Evolutionary conservation across 2,113 vertebrate genomes (phyloP), one percentile per base, ranked within the genome.

Genomic region (Nettapus auritus): DNA sequence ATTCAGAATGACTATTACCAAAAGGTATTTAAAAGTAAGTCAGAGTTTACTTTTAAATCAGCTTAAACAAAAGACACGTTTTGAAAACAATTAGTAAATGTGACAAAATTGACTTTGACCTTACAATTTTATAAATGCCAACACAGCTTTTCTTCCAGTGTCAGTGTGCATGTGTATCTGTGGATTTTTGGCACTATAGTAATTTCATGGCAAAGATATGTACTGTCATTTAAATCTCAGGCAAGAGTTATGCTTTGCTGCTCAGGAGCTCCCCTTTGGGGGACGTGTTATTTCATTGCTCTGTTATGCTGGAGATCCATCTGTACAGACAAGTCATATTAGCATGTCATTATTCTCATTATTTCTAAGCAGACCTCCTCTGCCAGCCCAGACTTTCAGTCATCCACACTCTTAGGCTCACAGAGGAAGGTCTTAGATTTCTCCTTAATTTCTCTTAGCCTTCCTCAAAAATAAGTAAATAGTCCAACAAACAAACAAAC

Each of bases 31-130:
- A 93, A 96, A 96, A 82, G 18, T 75, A 76, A 93, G 67, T 92
- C 71, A 95, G 75, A 81, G 22, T 93, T 97, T 97, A 91, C 71
- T 93, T 93, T 97, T 95, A 97, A 97, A 96, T 86, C 73, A 95
- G 38, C 50, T 86, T 87, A 91, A 94, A 67, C 90, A 80, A 96
- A 95, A 97, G 69, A 77, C 69, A 83, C 13, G 7, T 7, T 70
- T 92, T 91, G 93, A 95, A 93, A 96, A 96, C 95, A 94, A 94
- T 96, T 96, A 94, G 79, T 90, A 88, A 78, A 96, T 85, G 62
- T 77, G 84, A 91, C 68, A 73, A 93, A 91, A 96, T 93, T 92
- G 90, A 88, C 90, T 76, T 87, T 95, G 90, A 94, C 83, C 96
- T 83, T 95, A 48, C 88, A 95, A 29, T 90, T 79, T 96, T 87